These are phyloP conservation scores for Polypterus senegalus DNA, from an alignment of 2,113 vertebrate genomes.

Conservation along the genomic window DNA sequence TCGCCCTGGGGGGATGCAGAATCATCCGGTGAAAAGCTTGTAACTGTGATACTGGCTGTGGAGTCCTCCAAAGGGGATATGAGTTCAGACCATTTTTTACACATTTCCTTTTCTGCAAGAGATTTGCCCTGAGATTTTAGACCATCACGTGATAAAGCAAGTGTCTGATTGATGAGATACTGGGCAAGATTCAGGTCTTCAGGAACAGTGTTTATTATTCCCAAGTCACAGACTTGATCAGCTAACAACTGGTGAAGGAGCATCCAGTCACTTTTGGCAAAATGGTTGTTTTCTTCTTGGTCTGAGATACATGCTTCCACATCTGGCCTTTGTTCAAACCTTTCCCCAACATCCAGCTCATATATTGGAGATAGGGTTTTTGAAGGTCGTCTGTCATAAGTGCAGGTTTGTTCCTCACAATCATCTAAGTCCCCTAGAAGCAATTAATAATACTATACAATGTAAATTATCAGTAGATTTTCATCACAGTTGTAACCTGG, in stretches of 20 bases:
- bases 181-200: slow-evolving; percentile 95
- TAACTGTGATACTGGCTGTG: slow-evolving; percentile 82
- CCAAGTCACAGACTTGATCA: slow-evolving; percentile 78
- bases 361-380: slow-evolving; percentile 95
- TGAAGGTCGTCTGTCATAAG: slow-evolving; percentile 81
- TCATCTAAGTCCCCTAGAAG: slow-evolving; percentile 97
- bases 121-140: slow-evolving; percentile 65
- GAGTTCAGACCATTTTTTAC: slow-evolving; percentile 83
- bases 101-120: slow-evolving; percentile 67
- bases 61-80: slow-evolving; percentile 85
- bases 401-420: slow-evolving; percentile 94
- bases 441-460: slow-evolving; percentile 98
- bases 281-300: slow-evolving; percentile 42
- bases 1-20: slow-evolving; percentile 89
- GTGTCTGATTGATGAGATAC: slow-evolving; percentile 94
- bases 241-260: slow-evolving; percentile 81
- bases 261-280: slow-evolving; percentile 88
- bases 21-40: slow-evolving; percentile 91
- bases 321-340: slow-evolving; percentile 68
- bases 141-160: slow-evolving; percentile 80
- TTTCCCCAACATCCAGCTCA: slow-evolving; percentile 83
- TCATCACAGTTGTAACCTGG: too few relatives aligned
- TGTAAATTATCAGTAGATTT: slow-evolving; percentile 53
- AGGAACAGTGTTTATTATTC: slow-evolving; percentile 82
- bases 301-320: slow-evolving; percentile 56